Percentiles rank a stretch among this genome's conserved stretches.
Conservation (phyloP, 2,888 invertebrate species). For the Plusia festucae region DNA sequence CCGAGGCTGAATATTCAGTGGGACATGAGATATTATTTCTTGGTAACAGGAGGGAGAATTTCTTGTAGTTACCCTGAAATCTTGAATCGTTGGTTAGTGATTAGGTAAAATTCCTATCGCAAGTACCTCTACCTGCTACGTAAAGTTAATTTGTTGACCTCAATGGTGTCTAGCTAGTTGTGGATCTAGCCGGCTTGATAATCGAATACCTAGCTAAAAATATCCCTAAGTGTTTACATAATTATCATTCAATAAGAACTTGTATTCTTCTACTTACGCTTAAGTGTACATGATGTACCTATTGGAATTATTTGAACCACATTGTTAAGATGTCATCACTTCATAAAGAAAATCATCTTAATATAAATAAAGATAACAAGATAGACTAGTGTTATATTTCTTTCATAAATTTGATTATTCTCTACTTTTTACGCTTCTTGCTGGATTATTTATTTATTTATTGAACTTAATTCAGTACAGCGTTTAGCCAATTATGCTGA, state of each 20-base stretch:
- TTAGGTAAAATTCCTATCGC: conserved; percentile 4
- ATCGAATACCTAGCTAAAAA: neutral
- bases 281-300: too few relatives aligned
- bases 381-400: too few relatives aligned
- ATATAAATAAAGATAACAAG: neutral
- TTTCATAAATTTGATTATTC: too few relatives aligned
- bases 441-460: too few relatives aligned
- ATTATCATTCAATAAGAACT: too few relatives aligned
- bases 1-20: neutral
- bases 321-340: neutral
- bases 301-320: too few relatives aligned
- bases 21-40: neutral
- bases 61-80: neutral
- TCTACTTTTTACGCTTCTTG: too few relatives aligned
- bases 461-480: too few relatives aligned
- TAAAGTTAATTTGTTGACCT: conserved; percentile 1
- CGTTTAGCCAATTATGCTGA: too few relatives aligned
- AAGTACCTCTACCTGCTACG: neutral
- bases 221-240: neutral
- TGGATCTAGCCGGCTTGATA: neutral
- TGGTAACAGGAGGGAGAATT: neutral
- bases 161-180: neutral
- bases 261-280: too few relatives aligned
- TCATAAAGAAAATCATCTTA: neutral
- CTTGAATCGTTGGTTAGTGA: neutral